Evolutionary conservation across 2,113 vertebrate genomes (phyloP).

Genomic region (Myiagra hebetior): DNA sequence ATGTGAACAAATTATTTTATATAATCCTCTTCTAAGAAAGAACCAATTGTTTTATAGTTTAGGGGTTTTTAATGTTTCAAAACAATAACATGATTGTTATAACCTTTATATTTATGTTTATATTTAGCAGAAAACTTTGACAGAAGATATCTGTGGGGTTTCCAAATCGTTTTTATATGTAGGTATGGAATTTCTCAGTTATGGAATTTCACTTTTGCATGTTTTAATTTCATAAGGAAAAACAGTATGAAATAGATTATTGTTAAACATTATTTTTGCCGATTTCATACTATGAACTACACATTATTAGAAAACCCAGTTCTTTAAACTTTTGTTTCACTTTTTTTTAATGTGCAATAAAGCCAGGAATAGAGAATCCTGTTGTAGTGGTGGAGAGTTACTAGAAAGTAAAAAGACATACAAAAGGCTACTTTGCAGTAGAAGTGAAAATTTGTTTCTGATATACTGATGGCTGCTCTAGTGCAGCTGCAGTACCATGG

Average conservation of each 20-base stretch:
- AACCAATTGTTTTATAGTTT: neutral
- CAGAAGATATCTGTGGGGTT: neutral
- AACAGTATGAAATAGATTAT: neutral
- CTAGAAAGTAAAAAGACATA: neutral
- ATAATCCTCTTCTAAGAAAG: neutral
- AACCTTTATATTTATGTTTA: neutral
- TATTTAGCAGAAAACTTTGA: neutral
- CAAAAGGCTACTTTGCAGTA: neutral
- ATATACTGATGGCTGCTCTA: neutral
- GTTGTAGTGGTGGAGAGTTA: neutral
- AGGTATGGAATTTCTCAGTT: neutral
- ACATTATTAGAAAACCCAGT: neutral
- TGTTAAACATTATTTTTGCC: neutral
- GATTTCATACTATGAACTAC: neutral
- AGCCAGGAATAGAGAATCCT: neutral
- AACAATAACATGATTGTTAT: rapidly evolving
- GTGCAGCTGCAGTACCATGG: neutral
- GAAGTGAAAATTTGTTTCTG: neutral
- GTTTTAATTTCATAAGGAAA: neutral
- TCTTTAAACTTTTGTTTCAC: neutral
- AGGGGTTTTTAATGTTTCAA: neutral
- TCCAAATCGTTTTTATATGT: neutral
- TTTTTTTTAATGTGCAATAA: neutral
- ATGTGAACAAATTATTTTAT: neutral
- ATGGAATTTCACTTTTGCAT: neutral